phyloP scores from a whole-genome alignment of 2,888 invertebrate species.

The Gastrophysa polygoni region DNA sequence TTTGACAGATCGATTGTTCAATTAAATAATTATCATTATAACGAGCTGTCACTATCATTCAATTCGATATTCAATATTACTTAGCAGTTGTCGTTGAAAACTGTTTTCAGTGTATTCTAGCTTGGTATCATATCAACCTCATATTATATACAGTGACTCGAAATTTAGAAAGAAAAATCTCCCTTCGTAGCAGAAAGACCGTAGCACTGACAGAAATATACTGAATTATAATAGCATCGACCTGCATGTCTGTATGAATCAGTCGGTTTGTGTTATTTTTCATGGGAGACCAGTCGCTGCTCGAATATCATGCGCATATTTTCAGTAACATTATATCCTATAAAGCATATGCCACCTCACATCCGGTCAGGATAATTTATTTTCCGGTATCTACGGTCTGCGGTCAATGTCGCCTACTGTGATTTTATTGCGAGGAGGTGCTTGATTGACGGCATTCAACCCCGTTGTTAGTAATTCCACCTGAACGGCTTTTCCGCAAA shows the following conservation, averaged over 20 bases:
- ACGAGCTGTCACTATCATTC: no score
- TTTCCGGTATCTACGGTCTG: slow-evolving; percentile 40
- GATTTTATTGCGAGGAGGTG: slow-evolving; percentile 25
- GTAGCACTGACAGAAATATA: no score
- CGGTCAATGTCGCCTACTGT: slow-evolving; percentile 32
- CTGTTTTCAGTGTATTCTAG: no score
- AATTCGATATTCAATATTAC: no score
- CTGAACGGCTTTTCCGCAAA: not conserved
- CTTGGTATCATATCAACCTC: no score
- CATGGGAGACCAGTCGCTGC: not conserved
- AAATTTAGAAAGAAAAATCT: no score
- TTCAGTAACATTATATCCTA: slow-evolving; percentile 35
- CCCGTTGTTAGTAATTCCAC: slow-evolving; percentile 1
- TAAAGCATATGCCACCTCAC: slow-evolving; percentile 43
- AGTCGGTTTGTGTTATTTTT: not conserved
- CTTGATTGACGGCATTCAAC: slow-evolving; percentile 8
- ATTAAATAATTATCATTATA: no score
- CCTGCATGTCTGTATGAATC: not conserved
- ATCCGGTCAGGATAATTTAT: slow-evolving; percentile 42
- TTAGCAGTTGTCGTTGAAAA: no score
- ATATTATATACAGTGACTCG: no score
- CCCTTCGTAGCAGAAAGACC: no score
- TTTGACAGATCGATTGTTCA: no score
- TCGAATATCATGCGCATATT: slow-evolving; percentile 10
- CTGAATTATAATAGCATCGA: no score